Base-by-base conservation (phyloP, 2,888 invertebrate species). In the Oxystoma pomonae region DNA sequence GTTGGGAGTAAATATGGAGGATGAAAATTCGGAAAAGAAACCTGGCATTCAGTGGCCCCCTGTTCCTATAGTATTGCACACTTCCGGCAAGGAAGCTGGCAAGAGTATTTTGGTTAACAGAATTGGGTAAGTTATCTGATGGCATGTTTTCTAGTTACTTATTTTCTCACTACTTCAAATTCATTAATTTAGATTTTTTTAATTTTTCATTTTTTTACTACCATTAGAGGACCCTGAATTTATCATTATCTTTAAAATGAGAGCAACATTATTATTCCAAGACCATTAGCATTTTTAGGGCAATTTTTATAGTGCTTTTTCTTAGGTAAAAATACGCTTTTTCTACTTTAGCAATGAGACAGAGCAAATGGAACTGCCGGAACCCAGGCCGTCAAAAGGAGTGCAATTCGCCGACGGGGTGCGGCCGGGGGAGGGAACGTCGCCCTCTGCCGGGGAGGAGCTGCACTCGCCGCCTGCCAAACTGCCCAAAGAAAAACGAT, bases 381-480 rank as follows among this genome's bases (percentile, higher is more conserved):
- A n/a, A n/a, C n/a, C n/a, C n/a, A n/a, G n/a, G n/a, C n/a, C 35
- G 35, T 3, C 62, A 22, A 71, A 72, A 65, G 58, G 78, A 5
- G 87, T 87, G 1, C 83, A 84, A 69, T 87, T 87, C 71, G 86
- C 86, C 1, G 86, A 87, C 73, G 86, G 86, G 1, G 78, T 87
- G 17, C 80, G 81, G 64, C 87, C 87, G 0, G 87, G 85, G 0
- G 85, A 84, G 69, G 84, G 84, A 1, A 84, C 84, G 1, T 84
- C 84, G 62, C 83, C 84, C 0, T 84, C 84, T 21, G 84, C 83
- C 1, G 84, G 84, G 1, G 85, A 86, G 70, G 87, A 87, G 65
- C 81, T 86, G 71, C 82, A 83, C 0, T 86, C 87, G 1, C 86
- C 87, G 1, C 86, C 87, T 1, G 72, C 77, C 5, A 83, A 82